Base-by-base conservation (phyloP, 2,888 invertebrate species). In the Phortica magna region DNA sequence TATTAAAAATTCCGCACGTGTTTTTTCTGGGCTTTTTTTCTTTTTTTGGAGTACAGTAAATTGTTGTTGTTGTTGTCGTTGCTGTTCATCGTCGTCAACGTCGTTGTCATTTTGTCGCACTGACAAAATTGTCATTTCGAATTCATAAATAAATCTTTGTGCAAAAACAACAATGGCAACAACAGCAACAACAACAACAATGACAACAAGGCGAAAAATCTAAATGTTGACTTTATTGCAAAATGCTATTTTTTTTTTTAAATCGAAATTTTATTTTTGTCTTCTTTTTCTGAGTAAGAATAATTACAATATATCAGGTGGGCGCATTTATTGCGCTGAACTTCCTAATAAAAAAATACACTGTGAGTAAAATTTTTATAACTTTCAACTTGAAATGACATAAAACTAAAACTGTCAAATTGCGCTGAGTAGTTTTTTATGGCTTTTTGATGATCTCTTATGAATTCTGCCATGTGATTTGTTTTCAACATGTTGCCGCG, bases 1-100 rank as follows among this genome's bases (percentile, higher is more conserved):
- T 61, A 73, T 64, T 73, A 73, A 73, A 73, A 61, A 73, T 73
- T 73, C 73, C 73, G 48, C 73, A 64, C 64, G 61, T 53, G 31
- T 64, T 57, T 72, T 53, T 67, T n/a, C n/a, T n/a, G n/a, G n/a
- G n/a, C n/a, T n/a, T 67, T 67, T 12, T 67, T 41, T 65, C 9
- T 57, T 10, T n/a, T 7, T 42, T 31, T 42, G n/a, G 22, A 17
- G 5, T 19, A 19, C 61, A 42, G 39, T 42, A 17, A n/a, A 17
- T 42, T 53, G 31, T 31, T 65, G n/a, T 31, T 71, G 55, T 17
- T 53, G n/a, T 5, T 71, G 31, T 7, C 39, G 22, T 17, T 43
- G 55, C 39, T 55, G 55, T 6, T 55, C 53, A 22, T 48, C 43
- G 22, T 10, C 10, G 19, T 22, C 61, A 61, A 61, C 22, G 10